Conservation (phyloP, 2,888 invertebrate genomes). For the Heliconius hortense region DNA sequence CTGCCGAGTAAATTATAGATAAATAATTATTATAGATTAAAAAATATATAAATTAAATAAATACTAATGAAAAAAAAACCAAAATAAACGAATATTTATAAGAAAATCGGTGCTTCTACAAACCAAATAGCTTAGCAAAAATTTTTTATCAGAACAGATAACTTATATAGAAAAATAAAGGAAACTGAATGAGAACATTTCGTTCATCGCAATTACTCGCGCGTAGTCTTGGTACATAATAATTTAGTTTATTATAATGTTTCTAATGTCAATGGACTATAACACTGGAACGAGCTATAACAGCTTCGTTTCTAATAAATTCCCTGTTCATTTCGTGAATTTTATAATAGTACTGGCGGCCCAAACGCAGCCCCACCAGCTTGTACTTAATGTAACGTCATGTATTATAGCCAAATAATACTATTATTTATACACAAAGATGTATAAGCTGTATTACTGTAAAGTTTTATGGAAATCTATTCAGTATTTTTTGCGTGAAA, state of each 20-base stretch:
- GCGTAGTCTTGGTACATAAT: not conserved
- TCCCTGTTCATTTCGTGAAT: not conserved
- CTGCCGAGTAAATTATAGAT: not conserved
- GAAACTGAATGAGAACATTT: not conserved
- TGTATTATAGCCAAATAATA: not conserved
- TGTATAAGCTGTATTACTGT: not conserved
- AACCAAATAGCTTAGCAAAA: not conserved
- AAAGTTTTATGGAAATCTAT: not conserved
- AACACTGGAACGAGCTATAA: not conserved
- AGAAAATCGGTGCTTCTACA: not conserved
- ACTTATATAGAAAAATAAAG: not conserved
- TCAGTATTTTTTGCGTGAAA: not conserved
- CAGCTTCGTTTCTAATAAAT: conserved; percentile 8
- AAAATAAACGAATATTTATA: not conserved
- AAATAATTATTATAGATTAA: not conserved
- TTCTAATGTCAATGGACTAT: not conserved
- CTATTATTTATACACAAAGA: not conserved
- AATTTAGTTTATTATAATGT: not conserved
- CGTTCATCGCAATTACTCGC: conserved; percentile 5
- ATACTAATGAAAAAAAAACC: not conserved
- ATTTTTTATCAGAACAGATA: not conserved
- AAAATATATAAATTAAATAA: too few relatives aligned
- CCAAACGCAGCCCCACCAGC: not conserved
- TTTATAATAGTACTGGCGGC: not conserved
- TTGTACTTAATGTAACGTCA: too few relatives aligned